These are phyloP conservation scores for Gopherus flavomarginatus DNA, from an alignment of 2,113 vertebrate genomes.

Conservation along the genomic window DNA sequence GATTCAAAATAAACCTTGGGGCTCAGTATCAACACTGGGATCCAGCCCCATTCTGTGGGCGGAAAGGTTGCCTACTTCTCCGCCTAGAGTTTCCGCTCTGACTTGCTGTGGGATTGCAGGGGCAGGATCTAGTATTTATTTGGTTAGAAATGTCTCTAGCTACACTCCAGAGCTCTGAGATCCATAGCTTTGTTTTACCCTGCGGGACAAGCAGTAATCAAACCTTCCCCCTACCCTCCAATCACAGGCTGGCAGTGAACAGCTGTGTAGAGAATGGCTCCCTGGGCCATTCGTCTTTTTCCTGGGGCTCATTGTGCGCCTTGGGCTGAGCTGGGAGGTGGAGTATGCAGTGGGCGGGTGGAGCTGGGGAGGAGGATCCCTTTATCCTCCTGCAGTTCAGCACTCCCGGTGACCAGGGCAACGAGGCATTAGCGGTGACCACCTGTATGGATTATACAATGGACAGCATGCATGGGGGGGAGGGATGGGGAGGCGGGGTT, in stretches of 20 bases:
- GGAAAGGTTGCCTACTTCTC: constrained; percentile 33
- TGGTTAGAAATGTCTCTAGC: constrained; percentile 45
- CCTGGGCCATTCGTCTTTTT: background rate
- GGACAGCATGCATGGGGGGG: background rate
- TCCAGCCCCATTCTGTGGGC: constrained; percentile 28
- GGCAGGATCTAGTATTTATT: constrained; percentile 49
- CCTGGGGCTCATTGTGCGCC: background rate
- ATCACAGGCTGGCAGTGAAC: background rate
- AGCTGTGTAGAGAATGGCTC: background rate
- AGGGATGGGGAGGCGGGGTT: constrained; percentile 27
- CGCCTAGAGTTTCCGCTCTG: constrained; percentile 25
- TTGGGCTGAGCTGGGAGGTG: background rate
- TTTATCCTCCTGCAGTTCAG: background rate
- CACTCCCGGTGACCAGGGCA: background rate
- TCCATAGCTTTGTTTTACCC: constrained; percentile 62
- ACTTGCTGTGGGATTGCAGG: background rate
- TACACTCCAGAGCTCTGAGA: background rate
- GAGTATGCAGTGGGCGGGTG: background rate
- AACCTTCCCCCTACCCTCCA: background rate
- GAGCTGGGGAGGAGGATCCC: background rate
- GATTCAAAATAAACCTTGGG: constrained; percentile 62
- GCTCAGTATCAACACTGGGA: background rate
- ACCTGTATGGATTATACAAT: constrained; percentile 3
- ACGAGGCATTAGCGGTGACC: background rate
- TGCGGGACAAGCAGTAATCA: background rate